A percentile compares a stretch with the other conserved stretches of the same genome.
phyloP scores from a whole-genome alignment of 2,113 vertebrate species.

The Sinocyclocheilus anophthalmus region DNA sequence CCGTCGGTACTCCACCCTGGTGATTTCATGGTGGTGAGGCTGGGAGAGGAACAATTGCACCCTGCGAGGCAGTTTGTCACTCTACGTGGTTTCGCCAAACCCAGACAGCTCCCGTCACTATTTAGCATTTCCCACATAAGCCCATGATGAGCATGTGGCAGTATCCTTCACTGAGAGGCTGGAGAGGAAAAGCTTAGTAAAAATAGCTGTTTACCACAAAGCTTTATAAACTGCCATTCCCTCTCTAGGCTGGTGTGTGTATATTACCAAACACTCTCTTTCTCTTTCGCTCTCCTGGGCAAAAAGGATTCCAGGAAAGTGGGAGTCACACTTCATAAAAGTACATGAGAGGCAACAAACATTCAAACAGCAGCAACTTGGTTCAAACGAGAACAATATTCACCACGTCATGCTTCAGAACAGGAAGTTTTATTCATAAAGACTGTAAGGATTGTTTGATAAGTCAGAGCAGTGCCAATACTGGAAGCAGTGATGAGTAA shows the following conservation, averaged over 20 bases:
- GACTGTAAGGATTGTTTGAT: not conserved
- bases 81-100: constrained; percentile 62
- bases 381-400: not conserved
- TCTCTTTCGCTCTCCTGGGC: not conserved
- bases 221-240: constrained; percentile 50
- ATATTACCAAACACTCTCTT: not conserved
- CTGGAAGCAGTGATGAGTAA: not conserved
- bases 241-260: not conserved
- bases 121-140: constrained; percentile 59
- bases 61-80: constrained; percentile 67
- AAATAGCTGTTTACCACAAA: constrained; percentile 50
- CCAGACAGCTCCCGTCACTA: constrained; percentile 61
- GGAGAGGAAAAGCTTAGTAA: constrained; percentile 52
- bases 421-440: constrained; percentile 22
- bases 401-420: not conserved
- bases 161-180: constrained; percentile 62
- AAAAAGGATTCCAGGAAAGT: constrained; percentile 23
- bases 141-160: constrained; percentile 67
- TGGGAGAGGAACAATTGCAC: constrained; percentile 67
- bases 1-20: constrained; percentile 69
- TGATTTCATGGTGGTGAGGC: constrained; percentile 63
- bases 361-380: constrained; percentile 17
- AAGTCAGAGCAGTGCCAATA: not conserved
- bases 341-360: not conserved
- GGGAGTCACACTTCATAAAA: constrained; percentile 16